Conservation (phyloP, 2,888 invertebrate species). For the Pediacus dermestoides region DNA sequence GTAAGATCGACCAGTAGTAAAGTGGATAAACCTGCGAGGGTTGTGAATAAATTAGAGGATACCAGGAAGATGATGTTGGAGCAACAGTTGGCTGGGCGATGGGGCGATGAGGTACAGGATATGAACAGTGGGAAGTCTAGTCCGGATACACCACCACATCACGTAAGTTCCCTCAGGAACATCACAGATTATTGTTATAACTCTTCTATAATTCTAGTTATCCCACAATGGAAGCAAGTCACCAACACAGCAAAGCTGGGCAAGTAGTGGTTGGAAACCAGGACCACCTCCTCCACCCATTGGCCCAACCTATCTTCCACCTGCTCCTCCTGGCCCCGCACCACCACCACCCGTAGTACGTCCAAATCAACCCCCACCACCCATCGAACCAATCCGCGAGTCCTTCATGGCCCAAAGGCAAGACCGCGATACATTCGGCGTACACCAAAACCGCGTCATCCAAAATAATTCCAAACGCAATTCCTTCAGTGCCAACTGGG, state of each 20-base stretch:
- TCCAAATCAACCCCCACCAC: constrained; percentile 63
- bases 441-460: constrained; percentile 58
- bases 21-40: constrained; percentile 64
- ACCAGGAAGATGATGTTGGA: constrained; percentile 81
- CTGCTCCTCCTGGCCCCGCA: constrained; percentile 59
- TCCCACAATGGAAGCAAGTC: constrained; percentile 45
- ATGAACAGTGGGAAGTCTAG: constrained; percentile 41
- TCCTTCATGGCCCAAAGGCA: constrained; percentile 67
- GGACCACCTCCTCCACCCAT: constrained; percentile 65
- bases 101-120: constrained; percentile 59
- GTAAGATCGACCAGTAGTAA: constrained; percentile 72
- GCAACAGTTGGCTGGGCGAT: constrained; percentile 72
- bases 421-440: constrained; percentile 70
- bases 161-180: too few species aligned
- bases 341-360: constrained; percentile 57
- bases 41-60: constrained; percentile 78
- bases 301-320: constrained; percentile 54
- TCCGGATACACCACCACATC: constrained; percentile 40
- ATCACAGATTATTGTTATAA: too few species aligned
- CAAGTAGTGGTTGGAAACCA: constrained; percentile 50
- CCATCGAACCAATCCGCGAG: constrained; percentile 51
- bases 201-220: constrained; percentile 34
- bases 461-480: constrained; percentile 46
- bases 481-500: constrained; percentile 51
- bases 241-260: constrained; percentile 46